These are phyloP conservation scores for Sycophila texana DNA, from an alignment of 2,888 invertebrate species.

Conservation along the genomic window DNA sequence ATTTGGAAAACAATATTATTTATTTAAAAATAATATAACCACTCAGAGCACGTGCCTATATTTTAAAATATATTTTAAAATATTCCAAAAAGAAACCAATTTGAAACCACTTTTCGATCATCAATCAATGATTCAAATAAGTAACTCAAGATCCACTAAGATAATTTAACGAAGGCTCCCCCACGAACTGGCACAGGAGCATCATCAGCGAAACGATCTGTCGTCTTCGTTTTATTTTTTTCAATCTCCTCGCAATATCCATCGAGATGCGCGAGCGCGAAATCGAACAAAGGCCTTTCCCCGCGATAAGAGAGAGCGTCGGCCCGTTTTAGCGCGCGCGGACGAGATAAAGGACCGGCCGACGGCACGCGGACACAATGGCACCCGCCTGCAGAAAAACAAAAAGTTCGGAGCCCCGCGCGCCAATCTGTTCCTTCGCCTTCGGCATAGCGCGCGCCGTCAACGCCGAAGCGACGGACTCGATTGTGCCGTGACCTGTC, in stretches of 20 bases:
- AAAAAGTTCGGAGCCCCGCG: constrained; percentile 67
- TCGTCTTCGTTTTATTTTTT: constrained; percentile 24
- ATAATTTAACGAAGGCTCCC: constrained; percentile 61
- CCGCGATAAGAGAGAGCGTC: constrained; percentile 54
- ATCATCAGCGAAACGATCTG: neutral
- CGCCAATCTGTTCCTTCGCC: constrained; percentile 56
- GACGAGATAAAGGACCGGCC: constrained; percentile 58
- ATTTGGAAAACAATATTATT: too few relatives aligned
- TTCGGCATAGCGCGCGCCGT: constrained; percentile 50
- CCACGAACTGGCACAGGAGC: constrained; percentile 26
- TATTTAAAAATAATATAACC: too few relatives aligned
- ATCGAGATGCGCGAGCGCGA: constrained; percentile 58
- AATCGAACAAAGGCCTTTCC: constrained; percentile 70
- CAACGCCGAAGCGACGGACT: constrained; percentile 55
- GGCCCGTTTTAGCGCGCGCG: constrained; percentile 55
- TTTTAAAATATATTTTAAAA: constrained; percentile 7
- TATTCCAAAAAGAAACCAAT: constrained; percentile 8
- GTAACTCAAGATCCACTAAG: constrained; percentile 48
- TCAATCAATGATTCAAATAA: neutral
- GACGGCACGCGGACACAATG: neutral
- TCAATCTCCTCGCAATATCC: constrained; percentile 51
- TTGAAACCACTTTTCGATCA: too few relatives aligned
- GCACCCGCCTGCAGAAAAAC: constrained; percentile 70
- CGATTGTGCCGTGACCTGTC: neutral
- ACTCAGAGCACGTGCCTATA: too few relatives aligned